Conservation (phyloP, 2,113 vertebrate species). For the Rhea americana region DNA sequence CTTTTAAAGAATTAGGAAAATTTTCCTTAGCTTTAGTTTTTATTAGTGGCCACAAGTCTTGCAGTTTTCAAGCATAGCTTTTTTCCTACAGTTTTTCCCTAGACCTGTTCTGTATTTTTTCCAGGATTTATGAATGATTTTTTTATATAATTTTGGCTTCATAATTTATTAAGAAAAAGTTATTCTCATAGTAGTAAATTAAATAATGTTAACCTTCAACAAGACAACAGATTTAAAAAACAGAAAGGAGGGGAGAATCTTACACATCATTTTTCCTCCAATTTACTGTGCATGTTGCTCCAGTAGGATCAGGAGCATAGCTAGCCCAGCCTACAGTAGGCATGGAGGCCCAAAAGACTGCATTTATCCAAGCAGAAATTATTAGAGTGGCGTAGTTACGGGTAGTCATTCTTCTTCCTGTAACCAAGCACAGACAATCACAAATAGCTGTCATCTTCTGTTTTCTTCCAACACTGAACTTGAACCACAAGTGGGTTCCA, state of each 20-base stretch:
- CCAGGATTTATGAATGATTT: not conserved
- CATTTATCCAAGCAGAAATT: conserved; percentile 92
- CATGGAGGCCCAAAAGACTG: conserved; percentile 94
- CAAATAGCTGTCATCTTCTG: not conserved
- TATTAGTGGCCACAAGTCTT: not conserved
- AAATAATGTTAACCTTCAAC: not conserved
- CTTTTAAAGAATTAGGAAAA: not conserved
- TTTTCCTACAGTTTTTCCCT: not conserved
- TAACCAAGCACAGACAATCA: conserved; percentile 25
- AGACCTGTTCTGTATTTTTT: not conserved
- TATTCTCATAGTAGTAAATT: not conserved
- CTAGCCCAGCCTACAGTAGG: conserved; percentile 91
- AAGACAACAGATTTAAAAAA: not conserved
- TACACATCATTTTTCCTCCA: conserved; percentile 93
- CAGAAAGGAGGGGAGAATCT: conserved; percentile 52
- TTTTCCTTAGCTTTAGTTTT: not conserved
- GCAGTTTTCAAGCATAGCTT: not conserved
- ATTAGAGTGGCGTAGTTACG: conserved; percentile 85
- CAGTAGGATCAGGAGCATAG: conserved; percentile 94
- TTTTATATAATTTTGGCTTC: not conserved
- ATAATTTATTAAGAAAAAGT: not conserved
- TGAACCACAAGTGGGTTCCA: not conserved
- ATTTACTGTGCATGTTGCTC: conserved; percentile 95
- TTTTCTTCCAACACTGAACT: not conserved
- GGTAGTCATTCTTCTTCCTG: conserved; percentile 89